Conservation (phyloP, 2,113 vertebrate genomes). For the Aptenodytes forsteri region DNA sequence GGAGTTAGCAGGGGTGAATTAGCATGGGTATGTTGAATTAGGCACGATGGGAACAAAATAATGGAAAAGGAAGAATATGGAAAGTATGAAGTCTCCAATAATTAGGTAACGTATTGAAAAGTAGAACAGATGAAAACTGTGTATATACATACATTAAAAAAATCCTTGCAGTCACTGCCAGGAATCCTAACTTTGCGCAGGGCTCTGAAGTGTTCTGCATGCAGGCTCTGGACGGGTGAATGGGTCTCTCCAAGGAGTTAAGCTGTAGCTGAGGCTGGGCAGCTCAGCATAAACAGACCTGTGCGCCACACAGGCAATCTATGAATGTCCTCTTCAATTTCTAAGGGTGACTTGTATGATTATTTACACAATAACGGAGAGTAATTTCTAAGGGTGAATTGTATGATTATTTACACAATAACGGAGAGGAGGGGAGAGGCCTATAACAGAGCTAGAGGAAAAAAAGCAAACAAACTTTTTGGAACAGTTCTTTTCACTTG, state of each 20-base stretch:
- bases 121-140: background rate
- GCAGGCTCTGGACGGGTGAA: background rate
- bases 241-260: background rate
- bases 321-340: background rate
- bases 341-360: background rate
- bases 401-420: background rate
- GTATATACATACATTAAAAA: background rate
- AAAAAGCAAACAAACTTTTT: background rate
- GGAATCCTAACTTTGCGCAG: background rate
- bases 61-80: background rate
- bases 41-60: background rate
- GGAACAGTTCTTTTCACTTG: background rate
- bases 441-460: background rate
- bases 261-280: background rate
- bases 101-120: background rate
- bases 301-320: background rate
- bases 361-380: background rate
- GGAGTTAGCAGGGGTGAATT: background rate
- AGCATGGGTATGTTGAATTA: background rate
- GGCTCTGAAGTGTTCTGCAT: rapidly evolving
- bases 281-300: background rate
- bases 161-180: background rate
- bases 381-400: background rate
- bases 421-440: background rate
- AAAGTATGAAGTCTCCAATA: background rate